These are phyloP conservation scores for Nerophis lumbriciformis DNA, from an alignment of 2,113 vertebrate genomes.

Conservation along the genomic window DNA sequence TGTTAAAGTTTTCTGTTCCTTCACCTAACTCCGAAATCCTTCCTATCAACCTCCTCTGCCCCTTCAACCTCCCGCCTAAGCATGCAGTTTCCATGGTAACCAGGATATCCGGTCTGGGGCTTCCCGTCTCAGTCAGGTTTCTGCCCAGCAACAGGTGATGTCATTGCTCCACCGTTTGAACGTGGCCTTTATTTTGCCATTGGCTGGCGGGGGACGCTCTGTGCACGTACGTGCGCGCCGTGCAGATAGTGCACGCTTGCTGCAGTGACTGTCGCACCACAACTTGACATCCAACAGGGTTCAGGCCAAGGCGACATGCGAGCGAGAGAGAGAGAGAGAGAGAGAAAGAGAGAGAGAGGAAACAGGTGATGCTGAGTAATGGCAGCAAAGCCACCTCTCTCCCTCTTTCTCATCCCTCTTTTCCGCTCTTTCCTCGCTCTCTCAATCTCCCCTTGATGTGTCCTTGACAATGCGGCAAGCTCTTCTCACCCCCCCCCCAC, in stretches of 20 bases:
- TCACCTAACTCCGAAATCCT: conserved; percentile 10
- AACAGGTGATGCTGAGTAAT: conserved; percentile 67
- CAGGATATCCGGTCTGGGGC: conserved; percentile 57
- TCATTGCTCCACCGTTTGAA: conserved; percentile 47
- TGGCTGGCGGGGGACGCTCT: conserved; percentile 42
- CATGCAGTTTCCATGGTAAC: conserved; percentile 71
- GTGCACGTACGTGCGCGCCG: conserved; percentile 11
- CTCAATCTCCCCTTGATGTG: conserved; percentile 76
- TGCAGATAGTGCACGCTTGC: conserved; percentile 18
- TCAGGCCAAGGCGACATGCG: conserved; percentile 19
- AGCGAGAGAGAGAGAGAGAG: conserved; percentile 8
- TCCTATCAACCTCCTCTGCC: conserved; percentile 27
- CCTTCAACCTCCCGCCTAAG: conserved; percentile 43
- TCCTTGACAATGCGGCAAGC: conserved; percentile 81
- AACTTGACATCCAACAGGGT: conserved; percentile 47
- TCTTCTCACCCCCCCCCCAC: conserved; percentile 64
- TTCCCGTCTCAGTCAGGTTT: conserved; percentile 67
- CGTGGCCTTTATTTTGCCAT: conserved; percentile 39
- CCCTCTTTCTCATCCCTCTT: conserved; percentile 13
- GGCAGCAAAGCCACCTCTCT: conserved; percentile 24
- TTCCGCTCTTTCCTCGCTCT: conserved; percentile 44
- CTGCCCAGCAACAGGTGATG: conserved; percentile 75
- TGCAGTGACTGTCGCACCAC: conserved; percentile 37
- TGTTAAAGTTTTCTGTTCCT: neutral
- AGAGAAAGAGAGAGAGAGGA: conserved; percentile 10